Evolutionary conservation across 2,888 invertebrate genomes (phyloP).

Genomic region (Pollenia griseotomentosa): DNA sequence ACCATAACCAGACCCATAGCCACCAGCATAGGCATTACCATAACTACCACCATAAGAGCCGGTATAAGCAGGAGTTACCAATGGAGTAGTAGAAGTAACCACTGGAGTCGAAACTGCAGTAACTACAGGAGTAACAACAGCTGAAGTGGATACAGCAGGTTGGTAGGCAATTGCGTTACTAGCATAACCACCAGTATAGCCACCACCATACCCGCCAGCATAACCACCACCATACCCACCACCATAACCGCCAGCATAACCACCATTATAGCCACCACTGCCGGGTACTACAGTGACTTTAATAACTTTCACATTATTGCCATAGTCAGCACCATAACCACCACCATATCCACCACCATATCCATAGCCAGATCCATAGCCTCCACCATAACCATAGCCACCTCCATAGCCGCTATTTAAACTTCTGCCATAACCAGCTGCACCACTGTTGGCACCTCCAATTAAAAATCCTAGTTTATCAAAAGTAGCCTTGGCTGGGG

Average conservation of each 20-base stretch:
- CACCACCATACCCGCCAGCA: slow-evolving; percentile 33
- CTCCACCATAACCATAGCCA: slow-evolving; percentile 56
- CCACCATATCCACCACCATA: slow-evolving; percentile 66
- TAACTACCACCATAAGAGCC: slow-evolving; percentile 44
- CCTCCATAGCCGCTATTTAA: slow-evolving; percentile 68
- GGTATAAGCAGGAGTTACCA: slow-evolving; percentile 77
- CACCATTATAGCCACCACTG: slow-evolving; percentile 49
- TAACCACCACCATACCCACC: slow-evolving; percentile 49
- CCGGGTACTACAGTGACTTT: slow-evolving; percentile 79
- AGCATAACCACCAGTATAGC: slow-evolving; percentile 45
- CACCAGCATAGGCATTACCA: slow-evolving; percentile 14
- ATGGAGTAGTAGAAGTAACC: slow-evolving; percentile 30
- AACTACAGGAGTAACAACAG: slow-evolving; percentile 45
- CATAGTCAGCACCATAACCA: slow-evolving; percentile 67
- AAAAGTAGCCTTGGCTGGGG: slow-evolving; percentile 77
- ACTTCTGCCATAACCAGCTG: slow-evolving; percentile 56
- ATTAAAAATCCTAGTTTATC: slow-evolving; percentile 77
- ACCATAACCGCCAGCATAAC: slow-evolving; percentile 53
- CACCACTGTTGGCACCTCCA: slow-evolving; percentile 65
- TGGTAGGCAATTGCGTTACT: slow-evolving; percentile 32
- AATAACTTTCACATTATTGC: slow-evolving; percentile 78
- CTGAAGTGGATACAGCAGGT: slow-evolving; percentile 39
- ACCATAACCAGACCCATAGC: slow-evolving; percentile 7
- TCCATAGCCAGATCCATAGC: slow-evolving; percentile 56
- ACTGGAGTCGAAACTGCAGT: slow-evolving; percentile 36